Conservation (phyloP, 2,888 invertebrate genomes). For the Itoplectis maculator region DNA sequence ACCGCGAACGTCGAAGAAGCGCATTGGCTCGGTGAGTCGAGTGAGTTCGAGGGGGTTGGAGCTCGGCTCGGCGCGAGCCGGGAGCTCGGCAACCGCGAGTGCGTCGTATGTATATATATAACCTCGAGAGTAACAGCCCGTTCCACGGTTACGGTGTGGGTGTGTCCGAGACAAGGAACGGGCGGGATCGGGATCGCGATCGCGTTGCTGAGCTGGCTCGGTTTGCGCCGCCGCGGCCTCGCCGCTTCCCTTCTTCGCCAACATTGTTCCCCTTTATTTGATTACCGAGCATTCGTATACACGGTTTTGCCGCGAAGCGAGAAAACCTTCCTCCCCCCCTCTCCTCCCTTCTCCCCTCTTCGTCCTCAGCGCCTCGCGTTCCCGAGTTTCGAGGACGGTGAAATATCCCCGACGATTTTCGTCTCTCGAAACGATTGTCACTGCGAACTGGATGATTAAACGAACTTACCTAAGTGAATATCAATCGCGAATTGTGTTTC, state of each 20-base stretch:
- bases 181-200: slow-evolving; percentile 83
- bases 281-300: slow-evolving; percentile 84
- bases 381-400: too few species aligned
- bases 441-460: too few species aligned
- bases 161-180: slow-evolving; percentile 84
- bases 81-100: slow-evolving; percentile 20
- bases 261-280: slow-evolving; percentile 84
- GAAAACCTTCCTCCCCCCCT: slow-evolving; percentile 26
- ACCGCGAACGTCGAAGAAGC: slow-evolving; percentile 5
- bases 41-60: slow-evolving; percentile 15
- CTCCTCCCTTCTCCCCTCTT: too few species aligned
- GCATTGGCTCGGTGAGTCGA: not conserved
- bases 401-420: too few species aligned
- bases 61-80: not conserved
- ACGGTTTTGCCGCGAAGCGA: slow-evolving; percentile 77
- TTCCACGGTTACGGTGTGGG: slow-evolving; percentile 82
- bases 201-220: slow-evolving; percentile 83
- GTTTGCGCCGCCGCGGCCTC: slow-evolving; percentile 21
- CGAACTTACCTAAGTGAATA: too few species aligned
- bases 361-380: too few species aligned
- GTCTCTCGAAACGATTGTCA: too few species aligned
- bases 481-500: too few species aligned
- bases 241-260: slow-evolving; percentile 72
- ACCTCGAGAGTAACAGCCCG: slow-evolving; percentile 74
- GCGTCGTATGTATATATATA: too few species aligned